A percentile compares a stretch with the other conserved stretches of the same genome.
phyloP scores from a whole-genome alignment of 2,797 vertebrate species.

The Hapalemur alaotrensis region DNA sequence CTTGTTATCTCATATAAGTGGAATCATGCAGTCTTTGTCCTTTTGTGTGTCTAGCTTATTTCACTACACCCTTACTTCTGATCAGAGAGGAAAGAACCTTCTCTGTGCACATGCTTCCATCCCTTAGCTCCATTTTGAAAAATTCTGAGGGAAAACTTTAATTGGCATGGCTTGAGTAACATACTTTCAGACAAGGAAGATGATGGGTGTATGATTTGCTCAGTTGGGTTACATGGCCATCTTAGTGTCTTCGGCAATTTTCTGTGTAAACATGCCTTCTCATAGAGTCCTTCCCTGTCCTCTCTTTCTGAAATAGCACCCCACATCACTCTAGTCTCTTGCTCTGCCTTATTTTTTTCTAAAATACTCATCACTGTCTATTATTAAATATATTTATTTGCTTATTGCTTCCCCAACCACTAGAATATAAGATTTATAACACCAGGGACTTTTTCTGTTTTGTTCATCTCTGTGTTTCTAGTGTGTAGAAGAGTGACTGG shows the following conservation, averaged over 20 bases:
- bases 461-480: neutral
- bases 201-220: neutral
- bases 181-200: neutral
- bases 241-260: neutral
- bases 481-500: neutral
- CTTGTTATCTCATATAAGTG: neutral
- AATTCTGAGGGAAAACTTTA: neutral
- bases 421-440: neutral
- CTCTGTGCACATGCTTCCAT: neutral
- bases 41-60: neutral
- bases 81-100: neutral
- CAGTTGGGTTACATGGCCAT: neutral
- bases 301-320: neutral
- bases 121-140: neutral
- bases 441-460: neutral
- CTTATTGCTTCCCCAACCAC: neutral
- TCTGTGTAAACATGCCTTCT: neutral
- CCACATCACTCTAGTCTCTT: neutral
- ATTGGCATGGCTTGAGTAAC: neutral
- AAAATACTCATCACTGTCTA: neutral
- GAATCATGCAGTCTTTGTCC: neutral
- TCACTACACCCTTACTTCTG: neutral
- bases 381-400: neutral
- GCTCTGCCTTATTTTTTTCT: neutral
- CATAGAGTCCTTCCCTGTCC: neutral